These are phyloP conservation scores for Gonioctena quinquepunctata DNA, from an alignment of 1,140 invertebrate species.

Conservation along the genomic window DNA sequence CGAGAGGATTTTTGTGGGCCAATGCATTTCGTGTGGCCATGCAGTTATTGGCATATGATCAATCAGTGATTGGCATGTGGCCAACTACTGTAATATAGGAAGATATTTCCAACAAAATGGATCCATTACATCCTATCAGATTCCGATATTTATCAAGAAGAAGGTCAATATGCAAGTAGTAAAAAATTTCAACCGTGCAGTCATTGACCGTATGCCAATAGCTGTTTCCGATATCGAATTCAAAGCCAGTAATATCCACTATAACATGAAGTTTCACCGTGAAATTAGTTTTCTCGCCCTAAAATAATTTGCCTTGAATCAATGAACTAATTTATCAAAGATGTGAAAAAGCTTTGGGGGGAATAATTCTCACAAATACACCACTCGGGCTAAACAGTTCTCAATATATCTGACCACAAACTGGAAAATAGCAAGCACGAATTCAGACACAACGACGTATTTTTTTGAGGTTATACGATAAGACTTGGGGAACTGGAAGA, in stretches of 20 bases:
- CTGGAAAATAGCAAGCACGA: background rate
- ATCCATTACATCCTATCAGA: background rate
- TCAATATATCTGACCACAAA: background rate
- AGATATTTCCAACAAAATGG: background rate
- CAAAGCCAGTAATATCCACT: background rate
- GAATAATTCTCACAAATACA: background rate
- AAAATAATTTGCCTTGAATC: background rate
- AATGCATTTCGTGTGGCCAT: background rate
- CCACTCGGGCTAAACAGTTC: background rate
- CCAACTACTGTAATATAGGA: background rate
- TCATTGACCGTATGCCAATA: background rate
- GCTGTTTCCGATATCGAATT: background rate
- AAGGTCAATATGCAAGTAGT: background rate
- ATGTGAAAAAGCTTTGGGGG: background rate
- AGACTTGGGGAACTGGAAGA: background rate
- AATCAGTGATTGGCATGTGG: background rate
- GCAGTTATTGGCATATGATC: background rate
- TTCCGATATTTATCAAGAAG: no score
- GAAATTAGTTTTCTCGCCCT: background rate
- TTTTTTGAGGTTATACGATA: background rate
- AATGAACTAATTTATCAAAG: background rate
- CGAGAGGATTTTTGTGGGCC: no score
- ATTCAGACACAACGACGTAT: background rate
- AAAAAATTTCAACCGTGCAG: background rate
- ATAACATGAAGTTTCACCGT: background rate